A percentile compares a stretch with the other conserved stretches of the same genome.
phyloP scores from a whole-genome alignment of 1,140 invertebrate genomes.

The Zaprionus tsacasi region DNA sequence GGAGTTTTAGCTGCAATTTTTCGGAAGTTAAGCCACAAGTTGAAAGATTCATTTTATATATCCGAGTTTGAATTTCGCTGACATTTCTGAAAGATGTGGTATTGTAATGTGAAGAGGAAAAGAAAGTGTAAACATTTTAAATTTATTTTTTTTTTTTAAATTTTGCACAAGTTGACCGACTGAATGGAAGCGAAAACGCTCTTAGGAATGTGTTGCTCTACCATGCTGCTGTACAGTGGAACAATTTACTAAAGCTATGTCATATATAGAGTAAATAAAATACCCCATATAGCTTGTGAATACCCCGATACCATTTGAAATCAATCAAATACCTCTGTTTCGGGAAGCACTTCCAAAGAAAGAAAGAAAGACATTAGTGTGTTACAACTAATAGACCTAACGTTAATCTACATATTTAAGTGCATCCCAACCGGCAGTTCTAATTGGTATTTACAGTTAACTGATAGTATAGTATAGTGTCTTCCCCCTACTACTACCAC shows the following conservation, averaged over 20 bases:
- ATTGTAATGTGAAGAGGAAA: no score
- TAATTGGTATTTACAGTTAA: slow-evolving; percentile 18
- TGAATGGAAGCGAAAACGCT: not conserved
- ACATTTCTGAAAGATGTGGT: no score
- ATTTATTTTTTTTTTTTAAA: no score
- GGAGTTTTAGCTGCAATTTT: no score
- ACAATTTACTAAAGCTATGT: not conserved
- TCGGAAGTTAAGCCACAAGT: no score
- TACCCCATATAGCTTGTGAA: not conserved
- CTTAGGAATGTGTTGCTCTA: not conserved
- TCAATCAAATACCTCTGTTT: not conserved
- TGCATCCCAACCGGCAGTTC: slow-evolving; percentile 2
- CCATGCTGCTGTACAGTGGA: not conserved
- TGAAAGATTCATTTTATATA: no score
- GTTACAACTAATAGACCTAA: slow-evolving; percentile 8
- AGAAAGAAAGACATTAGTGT: not conserved
- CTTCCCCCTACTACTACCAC: no score
- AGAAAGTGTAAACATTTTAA: no score
- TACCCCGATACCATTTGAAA: not conserved
- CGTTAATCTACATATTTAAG: slow-evolving; percentile 27
- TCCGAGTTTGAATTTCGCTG: no score
- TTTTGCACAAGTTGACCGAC: no score
- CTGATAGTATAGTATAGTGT: not conserved
- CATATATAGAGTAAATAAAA: not conserved
- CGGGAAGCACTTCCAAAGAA: not conserved